Conservation (phyloP, 2,113 vertebrate species). For the Tychaedon coryphoeus region DNA sequence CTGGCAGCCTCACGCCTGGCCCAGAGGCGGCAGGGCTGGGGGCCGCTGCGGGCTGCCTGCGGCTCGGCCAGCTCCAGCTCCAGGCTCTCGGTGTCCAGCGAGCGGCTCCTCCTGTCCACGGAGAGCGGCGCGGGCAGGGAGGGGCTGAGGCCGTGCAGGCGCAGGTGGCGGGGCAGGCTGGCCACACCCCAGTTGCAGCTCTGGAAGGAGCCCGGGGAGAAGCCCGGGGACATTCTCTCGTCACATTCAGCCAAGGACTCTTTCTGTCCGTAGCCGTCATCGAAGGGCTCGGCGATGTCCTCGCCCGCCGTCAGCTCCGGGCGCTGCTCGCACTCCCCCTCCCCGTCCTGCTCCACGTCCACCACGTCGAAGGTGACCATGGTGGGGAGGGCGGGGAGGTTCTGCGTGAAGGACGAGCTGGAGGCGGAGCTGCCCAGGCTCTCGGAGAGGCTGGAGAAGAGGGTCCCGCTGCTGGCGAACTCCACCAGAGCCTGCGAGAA, state of each 20-base stretch:
- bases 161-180: conserved; percentile 89
- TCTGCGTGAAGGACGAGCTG: conserved; percentile 84
- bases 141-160: conserved; percentile 78
- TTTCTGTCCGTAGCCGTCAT: conserved; percentile 85
- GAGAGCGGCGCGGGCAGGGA: conserved; percentile 79
- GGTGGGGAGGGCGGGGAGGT: conserved; percentile 87
- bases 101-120: conserved; percentile 87
- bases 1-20: not conserved
- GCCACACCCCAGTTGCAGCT: conserved; percentile 85
- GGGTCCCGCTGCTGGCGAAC: conserved; percentile 85
- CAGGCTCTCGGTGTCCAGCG: conserved; percentile 89
- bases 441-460: conserved; percentile 84
- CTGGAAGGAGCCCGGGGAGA: conserved; percentile 72
- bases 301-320: conserved; percentile 85
- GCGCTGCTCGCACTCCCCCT: conserved; percentile 91
- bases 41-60: conserved; percentile 38
- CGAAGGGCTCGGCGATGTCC: conserved; percentile 86
- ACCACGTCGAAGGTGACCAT: conserved; percentile 97
- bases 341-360: conserved; percentile 92
- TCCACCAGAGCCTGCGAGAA: conserved; percentile 93
- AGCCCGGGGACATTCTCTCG: conserved; percentile 81
- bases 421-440: conserved; percentile 78
- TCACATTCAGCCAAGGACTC: conserved; percentile 86
- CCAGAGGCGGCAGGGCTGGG: conserved; percentile 31
- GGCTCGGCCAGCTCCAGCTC: conserved; percentile 78